Evolutionary conservation across 2,113 vertebrate genomes (phyloP).

Genomic region (Oncorhynchus nerka): DNA sequence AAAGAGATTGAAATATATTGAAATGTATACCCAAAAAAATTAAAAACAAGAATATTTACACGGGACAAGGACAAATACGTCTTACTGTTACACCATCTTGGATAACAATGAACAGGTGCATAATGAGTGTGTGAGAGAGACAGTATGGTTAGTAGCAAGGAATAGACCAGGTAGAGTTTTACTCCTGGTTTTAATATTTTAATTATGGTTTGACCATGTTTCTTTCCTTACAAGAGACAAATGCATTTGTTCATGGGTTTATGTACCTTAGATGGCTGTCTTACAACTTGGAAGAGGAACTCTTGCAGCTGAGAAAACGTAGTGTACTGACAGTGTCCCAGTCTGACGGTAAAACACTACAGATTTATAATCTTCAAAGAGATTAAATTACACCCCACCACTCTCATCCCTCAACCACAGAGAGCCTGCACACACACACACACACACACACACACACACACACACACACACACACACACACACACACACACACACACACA

Average conservation of each 20-base stretch:
- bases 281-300: background rate
- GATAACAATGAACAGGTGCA: too few relatives aligned
- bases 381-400: conserved; percentile 23
- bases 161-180: too few relatives aligned
- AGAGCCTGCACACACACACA: background rate
- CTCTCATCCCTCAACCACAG: background rate
- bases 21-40: too few relatives aligned
- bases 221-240: too few relatives aligned
- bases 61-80: too few relatives aligned
- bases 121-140: background rate
- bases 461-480: background rate
- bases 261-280: too few relatives aligned
- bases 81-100: too few relatives aligned
- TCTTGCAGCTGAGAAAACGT: background rate
- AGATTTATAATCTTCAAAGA: conserved; percentile 24
- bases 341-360: background rate
- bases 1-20: too few relatives aligned
- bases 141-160: background rate
- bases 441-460: background rate
- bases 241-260: too few relatives aligned
- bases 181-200: too few relatives aligned
- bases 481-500: background rate
- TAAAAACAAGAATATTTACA: too few relatives aligned
- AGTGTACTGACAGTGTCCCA: background rate
- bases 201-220: too few relatives aligned